phyloP scores from a whole-genome alignment of 2,888 invertebrate species.

The Melanchra persicariae region DNA sequence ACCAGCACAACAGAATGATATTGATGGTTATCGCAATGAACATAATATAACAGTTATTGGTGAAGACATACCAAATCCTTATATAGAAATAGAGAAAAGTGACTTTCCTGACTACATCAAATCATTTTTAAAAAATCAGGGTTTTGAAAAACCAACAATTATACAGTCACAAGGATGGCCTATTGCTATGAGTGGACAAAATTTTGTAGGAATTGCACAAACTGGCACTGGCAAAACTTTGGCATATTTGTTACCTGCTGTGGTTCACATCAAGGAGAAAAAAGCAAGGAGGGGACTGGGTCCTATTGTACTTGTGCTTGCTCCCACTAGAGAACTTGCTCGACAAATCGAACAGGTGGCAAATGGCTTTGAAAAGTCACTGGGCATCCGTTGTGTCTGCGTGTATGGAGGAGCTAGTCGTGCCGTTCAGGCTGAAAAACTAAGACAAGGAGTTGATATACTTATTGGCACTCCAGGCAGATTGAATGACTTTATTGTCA shows the following conservation, averaged over 20 bases:
- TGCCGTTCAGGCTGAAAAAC: slow-evolving; percentile 91
- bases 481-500: slow-evolving; percentile 95
- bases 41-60: slow-evolving; percentile 95
- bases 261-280: slow-evolving; percentile 95
- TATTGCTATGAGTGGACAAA: slow-evolving; percentile 94
- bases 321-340: slow-evolving; percentile 94
- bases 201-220: slow-evolving; percentile 96
- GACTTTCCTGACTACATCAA: slow-evolving; percentile 94
- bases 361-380: slow-evolving; percentile 93
- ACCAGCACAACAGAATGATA: slow-evolving; percentile 83
- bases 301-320: slow-evolving; percentile 95
- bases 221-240: slow-evolving; percentile 95
- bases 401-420: slow-evolving; percentile 97
- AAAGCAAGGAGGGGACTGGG: slow-evolving; percentile 93
- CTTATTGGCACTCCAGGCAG: slow-evolving; percentile 97
- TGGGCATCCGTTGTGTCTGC: slow-evolving; percentile 94
- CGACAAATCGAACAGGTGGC: slow-evolving; percentile 95
- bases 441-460: slow-evolving; percentile 94
- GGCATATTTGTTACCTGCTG: slow-evolving; percentile 94
- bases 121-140: slow-evolving; percentile 91
- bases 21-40: slow-evolving; percentile 91
- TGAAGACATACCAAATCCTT: slow-evolving; percentile 93
- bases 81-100: slow-evolving; percentile 93
- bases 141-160: slow-evolving; percentile 93
- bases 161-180: slow-evolving; percentile 97